Evolutionary conservation across 2,113 vertebrate genomes (phyloP).

Genomic region (Paramisgurnus dabryanus): DNA sequence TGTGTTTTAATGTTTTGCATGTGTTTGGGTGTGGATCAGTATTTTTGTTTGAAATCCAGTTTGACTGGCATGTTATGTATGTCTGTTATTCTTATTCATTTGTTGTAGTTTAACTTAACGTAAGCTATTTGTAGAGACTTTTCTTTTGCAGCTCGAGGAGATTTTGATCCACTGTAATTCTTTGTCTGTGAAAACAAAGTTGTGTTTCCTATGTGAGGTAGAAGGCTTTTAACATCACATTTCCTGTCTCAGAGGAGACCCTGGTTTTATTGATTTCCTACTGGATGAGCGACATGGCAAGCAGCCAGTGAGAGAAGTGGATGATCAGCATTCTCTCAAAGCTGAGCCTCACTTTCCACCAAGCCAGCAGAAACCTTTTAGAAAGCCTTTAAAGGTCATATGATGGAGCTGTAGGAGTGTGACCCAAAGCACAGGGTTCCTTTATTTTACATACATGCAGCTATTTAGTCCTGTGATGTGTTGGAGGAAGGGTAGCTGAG

Average conservation of each 20-base stretch:
- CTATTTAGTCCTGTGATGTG: background rate
- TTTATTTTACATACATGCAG: background rate
- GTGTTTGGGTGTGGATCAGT: conserved; percentile 1
- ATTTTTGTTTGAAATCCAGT: background rate
- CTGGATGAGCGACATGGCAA: conserved; percentile 36
- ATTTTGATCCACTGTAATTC: background rate
- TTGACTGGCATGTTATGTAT: too few relatives aligned
- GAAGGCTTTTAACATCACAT: conserved; percentile 14
- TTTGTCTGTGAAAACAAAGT: background rate
- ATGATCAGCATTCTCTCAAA: conserved; percentile 5
- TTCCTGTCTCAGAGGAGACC: conserved; percentile 21
- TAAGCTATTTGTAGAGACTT: background rate
- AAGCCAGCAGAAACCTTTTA: background rate
- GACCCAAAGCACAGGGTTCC: background rate
- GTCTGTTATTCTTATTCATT: too few relatives aligned
- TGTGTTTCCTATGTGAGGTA: background rate
- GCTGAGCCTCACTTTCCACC: conserved; percentile 10
- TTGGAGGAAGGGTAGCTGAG: background rate
- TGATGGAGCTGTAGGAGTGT: background rate
- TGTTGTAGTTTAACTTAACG: background rate
- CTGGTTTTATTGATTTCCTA: conserved; percentile 33
- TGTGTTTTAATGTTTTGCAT: background rate
- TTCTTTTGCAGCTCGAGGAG: background rate
- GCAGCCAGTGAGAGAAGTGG: conserved; percentile 8
- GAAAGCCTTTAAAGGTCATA: background rate